A percentile compares a stretch with the other conserved stretches of the same genome.
Evolutionary conservation across 2,797 vertebrate species (phyloP).

Genomic region (Falco naumanni): DNA sequence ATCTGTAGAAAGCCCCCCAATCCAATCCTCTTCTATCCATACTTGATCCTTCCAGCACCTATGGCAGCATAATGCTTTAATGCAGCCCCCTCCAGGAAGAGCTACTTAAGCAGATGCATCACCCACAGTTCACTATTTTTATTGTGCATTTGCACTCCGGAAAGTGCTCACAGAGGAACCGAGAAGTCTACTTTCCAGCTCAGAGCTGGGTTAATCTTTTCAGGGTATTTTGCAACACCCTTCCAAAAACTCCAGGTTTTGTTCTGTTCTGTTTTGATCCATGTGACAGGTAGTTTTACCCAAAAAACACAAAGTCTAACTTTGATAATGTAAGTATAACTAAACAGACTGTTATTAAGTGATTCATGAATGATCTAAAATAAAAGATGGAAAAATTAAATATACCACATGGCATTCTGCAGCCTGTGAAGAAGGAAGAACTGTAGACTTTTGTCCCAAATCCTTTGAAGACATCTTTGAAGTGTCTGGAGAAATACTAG

Average conservation of each 20-base stretch:
- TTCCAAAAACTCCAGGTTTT: not conserved
- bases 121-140: not conserved
- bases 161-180: not conserved
- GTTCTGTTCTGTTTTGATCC: not conserved
- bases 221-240: not conserved
- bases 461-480: slow-evolving; percentile 76
- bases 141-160: not conserved
- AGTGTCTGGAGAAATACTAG: slow-evolving; percentile 76
- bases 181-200: not conserved
- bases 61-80: not conserved
- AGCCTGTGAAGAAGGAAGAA: slow-evolving; percentile 73
- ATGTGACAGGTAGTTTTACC: slow-evolving; percentile 74
- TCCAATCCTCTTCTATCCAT: not conserved
- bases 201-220: not conserved
- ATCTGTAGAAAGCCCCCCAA: not conserved
- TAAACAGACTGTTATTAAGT: slow-evolving; percentile 73
- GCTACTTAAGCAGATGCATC: not conserved
- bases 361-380: slow-evolving; percentile 54
- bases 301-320: slow-evolving; percentile 62
- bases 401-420: slow-evolving; percentile 80
- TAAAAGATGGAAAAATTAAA: slow-evolving; percentile 70
- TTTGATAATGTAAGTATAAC: slow-evolving; percentile 49
- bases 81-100: not conserved
- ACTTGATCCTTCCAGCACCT: not conserved
- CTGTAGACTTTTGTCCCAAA: slow-evolving; percentile 75